phyloP scores from a whole-genome alignment of 2,888 invertebrate species.

The Synergus itoensis region DNA sequence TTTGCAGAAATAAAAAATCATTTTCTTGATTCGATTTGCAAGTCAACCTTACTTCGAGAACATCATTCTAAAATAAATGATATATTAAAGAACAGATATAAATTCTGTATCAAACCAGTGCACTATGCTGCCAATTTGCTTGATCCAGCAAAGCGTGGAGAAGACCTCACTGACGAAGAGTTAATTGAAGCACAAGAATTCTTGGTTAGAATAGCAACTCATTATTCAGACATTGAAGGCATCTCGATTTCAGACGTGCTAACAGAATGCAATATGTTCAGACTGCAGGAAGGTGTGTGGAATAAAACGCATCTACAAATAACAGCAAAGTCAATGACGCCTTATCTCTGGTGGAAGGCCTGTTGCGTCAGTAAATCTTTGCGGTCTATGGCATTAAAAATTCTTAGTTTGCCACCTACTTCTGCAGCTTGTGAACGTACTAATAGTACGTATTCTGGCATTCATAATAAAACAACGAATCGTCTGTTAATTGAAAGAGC shows the following conservation, averaged over 20 bases:
- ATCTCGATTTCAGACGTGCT: background rate
- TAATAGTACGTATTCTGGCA: too few relatives aligned
- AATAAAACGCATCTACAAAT: background rate
- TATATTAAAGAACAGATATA: background rate
- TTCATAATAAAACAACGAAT: too few relatives aligned
- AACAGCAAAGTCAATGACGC: too few relatives aligned
- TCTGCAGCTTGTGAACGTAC: too few relatives aligned
- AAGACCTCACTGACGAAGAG: background rate
- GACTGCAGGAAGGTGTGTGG: slow-evolving; percentile 17
- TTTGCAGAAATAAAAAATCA: background rate
- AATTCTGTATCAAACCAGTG: background rate
- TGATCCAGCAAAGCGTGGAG: background rate
- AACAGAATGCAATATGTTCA: background rate
- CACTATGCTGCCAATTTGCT: background rate
- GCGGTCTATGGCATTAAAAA: too few relatives aligned
- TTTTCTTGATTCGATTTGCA: background rate
- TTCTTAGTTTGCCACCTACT: too few relatives aligned
- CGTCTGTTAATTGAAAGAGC: too few relatives aligned
- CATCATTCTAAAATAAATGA: background rate
- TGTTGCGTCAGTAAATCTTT: too few relatives aligned
- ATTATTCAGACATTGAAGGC: background rate
- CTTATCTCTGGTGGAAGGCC: too few relatives aligned
- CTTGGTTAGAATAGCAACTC: background rate
- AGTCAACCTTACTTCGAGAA: background rate
- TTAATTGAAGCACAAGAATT: background rate